Conservation (phyloP, 2,888 invertebrate species). For the Microctonus brassicae region DNA sequence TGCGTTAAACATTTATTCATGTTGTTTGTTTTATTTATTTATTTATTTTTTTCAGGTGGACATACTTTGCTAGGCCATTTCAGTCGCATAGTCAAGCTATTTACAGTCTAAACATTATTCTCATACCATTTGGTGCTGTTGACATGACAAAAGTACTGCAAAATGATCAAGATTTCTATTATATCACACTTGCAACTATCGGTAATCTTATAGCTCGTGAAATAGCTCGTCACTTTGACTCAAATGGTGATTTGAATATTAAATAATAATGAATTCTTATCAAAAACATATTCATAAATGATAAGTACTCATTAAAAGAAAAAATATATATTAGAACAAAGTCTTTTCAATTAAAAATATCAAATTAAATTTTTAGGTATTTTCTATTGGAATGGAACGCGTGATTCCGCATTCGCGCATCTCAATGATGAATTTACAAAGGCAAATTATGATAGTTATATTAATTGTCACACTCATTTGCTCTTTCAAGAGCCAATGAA, state of each 20-base stretch:
- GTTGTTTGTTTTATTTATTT: no score
- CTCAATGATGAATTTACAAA: conserved; percentile 33
- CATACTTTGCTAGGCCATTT: conserved; percentile 53
- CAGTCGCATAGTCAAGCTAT: conserved; percentile 49
- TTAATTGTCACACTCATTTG: conserved; percentile 43
- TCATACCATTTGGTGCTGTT: conserved; percentile 55
- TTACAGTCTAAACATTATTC: conserved; percentile 49
- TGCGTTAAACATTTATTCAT: background rate
- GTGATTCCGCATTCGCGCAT: conserved; percentile 35
- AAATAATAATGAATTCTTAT: conserved; percentile 11
- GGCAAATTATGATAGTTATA: conserved; percentile 45
- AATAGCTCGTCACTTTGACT: conserved; percentile 57
- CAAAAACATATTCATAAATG: background rate
- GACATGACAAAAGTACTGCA: conserved; percentile 45
- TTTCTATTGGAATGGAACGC: conserved; percentile 51
- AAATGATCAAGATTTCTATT: conserved; percentile 42
- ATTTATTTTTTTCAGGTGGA: conserved; percentile 56
- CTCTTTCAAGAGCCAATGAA: conserved; percentile 41
- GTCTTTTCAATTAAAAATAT: background rate
- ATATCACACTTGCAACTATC: conserved; percentile 52
- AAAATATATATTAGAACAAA: conserved; percentile 13
- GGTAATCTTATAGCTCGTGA: conserved; percentile 57
- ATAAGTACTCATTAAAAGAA: conserved; percentile 1
- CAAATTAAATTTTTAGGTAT: conserved; percentile 46
- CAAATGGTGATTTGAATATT: conserved; percentile 50